Base-by-base conservation (phyloP, 2,113 vertebrate species). In the Phalacrocorax brasilianus region DNA sequence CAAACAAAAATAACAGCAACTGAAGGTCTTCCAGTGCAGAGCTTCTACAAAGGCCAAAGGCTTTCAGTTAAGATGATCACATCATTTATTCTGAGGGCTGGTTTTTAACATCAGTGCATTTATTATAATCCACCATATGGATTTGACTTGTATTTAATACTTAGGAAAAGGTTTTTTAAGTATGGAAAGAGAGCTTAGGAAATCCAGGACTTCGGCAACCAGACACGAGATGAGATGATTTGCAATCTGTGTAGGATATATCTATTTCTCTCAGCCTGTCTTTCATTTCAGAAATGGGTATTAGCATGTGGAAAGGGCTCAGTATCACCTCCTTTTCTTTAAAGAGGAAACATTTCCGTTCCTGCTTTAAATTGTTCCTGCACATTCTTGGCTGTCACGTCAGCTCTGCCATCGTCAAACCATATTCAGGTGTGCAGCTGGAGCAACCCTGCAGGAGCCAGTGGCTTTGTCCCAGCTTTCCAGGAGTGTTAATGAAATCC, bases 131-230 rank as follows among this genome's bases (percentile, higher is more conserved):
- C 26, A 84, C 53, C 77, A 65, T 55, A 65, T 67, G 47, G 58
- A 75, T 95, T 94, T 93, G 49, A n/a, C 92, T 92, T 89, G 74
- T 79, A 85, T 94, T 97, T 91, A 92, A 40, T 94, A 85, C 42
- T 94, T 88, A 83, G 76, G 88, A 45, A 79, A 85, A 91, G 50
- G 40, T 38, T 96, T 87, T 91, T 78, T 56, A 90, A 62, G 23
- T 93, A 91, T 92, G 76, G 92, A 97, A 91, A 58, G 55, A 67
- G 74, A 92, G 30, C 52, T 91, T 83, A 63, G 68, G 82, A 92
- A 88, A 87, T 32, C 42, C 66, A 89, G 55, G 55, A 58, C 62
- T 88, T 85, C 8, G 8, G 40, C 44, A 86, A 82, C 33, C 75
- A 81, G 80, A 68, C 32, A 82, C 0, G 1, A 81, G 80, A 77